A percentile compares a stretch with the other conserved stretches of the same genome.
These are phyloP conservation scores for Lumbricus terrestris DNA, from an alignment of 2,888 invertebrate genomes.

Conservation along the genomic window DNA sequence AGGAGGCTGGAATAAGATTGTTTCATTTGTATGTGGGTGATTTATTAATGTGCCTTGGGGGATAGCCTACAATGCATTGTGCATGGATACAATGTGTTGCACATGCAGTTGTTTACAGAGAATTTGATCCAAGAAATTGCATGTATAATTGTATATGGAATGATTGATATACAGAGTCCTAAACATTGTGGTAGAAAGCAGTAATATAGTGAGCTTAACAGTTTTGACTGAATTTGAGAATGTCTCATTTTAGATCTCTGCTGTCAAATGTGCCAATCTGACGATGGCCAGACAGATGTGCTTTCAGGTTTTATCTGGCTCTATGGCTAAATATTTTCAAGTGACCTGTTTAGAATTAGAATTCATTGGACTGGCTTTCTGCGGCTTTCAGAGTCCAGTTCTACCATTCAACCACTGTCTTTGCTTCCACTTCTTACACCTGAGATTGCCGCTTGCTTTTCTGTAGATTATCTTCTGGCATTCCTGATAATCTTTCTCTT, in stretches of 20 bases:
- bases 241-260: no score
- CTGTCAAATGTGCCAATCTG: neutral
- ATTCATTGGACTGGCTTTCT: neutral
- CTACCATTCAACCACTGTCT: neutral
- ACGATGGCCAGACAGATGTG: neutral
- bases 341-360: neutral
- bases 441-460: conserved; percentile 8
- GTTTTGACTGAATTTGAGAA: neutral
- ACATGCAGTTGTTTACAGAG: no score
- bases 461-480: neutral
- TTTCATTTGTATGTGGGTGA: neutral
- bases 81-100: no score
- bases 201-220: neutral
- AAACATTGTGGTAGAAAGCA: neutral
- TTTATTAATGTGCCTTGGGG: neutral
- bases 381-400: neutral
- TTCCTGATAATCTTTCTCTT: neutral
- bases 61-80: no score
- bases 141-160: neutral
- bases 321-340: neutral
- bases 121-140: neutral
- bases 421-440: neutral
- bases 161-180: neutral
- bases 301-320: neutral
- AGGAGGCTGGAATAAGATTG: neutral